Evolutionary conservation across 2,113 vertebrate species (phyloP).

Genomic region (Enhydra lutris): DNA sequence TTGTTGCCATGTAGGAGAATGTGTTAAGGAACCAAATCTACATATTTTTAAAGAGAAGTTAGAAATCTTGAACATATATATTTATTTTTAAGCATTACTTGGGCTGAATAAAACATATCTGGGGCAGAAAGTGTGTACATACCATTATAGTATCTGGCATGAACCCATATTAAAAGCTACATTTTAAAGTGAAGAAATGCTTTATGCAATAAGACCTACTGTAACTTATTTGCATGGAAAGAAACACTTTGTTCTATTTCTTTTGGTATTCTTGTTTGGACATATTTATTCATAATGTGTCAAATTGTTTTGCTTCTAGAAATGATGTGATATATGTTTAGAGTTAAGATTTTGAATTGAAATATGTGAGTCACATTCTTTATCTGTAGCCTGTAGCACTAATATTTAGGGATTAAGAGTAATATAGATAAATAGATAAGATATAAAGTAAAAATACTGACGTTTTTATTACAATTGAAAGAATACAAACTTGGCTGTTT

Average conservation of each 20-base stretch:
- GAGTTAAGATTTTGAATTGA: slow-evolving; percentile 36
- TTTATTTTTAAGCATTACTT: background rate
- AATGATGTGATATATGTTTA: slow-evolving; percentile 25
- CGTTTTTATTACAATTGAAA: slow-evolving; percentile 48
- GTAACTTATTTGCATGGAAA: slow-evolving; percentile 20
- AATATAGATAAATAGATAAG: slow-evolving; percentile 59
- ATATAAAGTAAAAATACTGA: slow-evolving; percentile 54
- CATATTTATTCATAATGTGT: slow-evolving; percentile 32
- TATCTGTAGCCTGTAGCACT: slow-evolving; percentile 38
- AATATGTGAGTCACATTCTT: slow-evolving; percentile 44
- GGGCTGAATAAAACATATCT: background rate
- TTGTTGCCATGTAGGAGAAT: background rate
- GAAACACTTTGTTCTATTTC: background rate
- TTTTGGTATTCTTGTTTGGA: slow-evolving; percentile 6
- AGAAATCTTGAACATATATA: background rate
- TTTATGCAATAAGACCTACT: background rate
- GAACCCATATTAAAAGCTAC: background rate
- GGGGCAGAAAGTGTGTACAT: background rate
- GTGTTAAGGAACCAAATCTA: background rate
- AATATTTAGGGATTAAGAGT: slow-evolving; percentile 43
- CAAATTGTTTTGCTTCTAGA: slow-evolving; percentile 48
- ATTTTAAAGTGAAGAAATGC: slow-evolving; percentile 18
- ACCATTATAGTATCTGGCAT: background rate
- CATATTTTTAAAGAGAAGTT: background rate
- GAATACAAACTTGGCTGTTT: slow-evolving; percentile 43